phyloP scores from a whole-genome alignment of 2,113 vertebrate genomes.

The Astur gentilis region DNA sequence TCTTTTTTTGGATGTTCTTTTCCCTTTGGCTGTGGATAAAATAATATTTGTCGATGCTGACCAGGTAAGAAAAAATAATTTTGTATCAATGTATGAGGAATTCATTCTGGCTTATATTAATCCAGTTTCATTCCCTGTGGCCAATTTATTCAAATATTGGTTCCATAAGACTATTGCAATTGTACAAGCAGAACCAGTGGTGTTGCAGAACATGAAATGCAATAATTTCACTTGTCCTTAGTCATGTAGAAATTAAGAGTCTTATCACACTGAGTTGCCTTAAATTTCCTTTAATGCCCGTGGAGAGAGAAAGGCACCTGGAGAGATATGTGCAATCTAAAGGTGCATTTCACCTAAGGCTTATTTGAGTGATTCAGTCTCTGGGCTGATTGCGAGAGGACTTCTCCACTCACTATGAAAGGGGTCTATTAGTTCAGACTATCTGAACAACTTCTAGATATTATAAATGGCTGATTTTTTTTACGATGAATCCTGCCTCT shows the following conservation, averaged over 20 bases:
- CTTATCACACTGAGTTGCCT: not conserved
- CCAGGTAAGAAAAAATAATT: conserved; percentile 76
- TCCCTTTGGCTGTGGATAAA: conserved; percentile 94
- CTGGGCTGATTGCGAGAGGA: not conserved
- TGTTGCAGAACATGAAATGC: not conserved
- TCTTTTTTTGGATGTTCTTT: conserved; percentile 96
- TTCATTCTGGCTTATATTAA: not conserved
- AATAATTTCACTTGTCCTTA: not conserved
- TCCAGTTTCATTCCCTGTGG: not conserved
- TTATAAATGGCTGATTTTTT: not conserved
- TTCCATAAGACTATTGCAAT: not conserved
- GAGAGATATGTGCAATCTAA: not conserved
- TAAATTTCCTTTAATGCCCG: not conserved
- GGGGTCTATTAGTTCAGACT: not conserved
- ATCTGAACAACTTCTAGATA: not conserved
- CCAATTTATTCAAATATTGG: not conserved
- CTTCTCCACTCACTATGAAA: not conserved
- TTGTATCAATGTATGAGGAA: not conserved
- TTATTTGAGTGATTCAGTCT: not conserved
- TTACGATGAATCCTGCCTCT: not conserved
- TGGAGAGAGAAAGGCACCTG: not conserved
- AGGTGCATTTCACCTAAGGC: not conserved
- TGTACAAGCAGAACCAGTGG: not conserved
- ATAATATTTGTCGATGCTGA: conserved; percentile 98
- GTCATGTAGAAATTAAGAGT: not conserved